These are phyloP conservation scores for Eulemur macaco DNA, from an alignment of 2,113 vertebrate species.

Conservation along the genomic window DNA sequence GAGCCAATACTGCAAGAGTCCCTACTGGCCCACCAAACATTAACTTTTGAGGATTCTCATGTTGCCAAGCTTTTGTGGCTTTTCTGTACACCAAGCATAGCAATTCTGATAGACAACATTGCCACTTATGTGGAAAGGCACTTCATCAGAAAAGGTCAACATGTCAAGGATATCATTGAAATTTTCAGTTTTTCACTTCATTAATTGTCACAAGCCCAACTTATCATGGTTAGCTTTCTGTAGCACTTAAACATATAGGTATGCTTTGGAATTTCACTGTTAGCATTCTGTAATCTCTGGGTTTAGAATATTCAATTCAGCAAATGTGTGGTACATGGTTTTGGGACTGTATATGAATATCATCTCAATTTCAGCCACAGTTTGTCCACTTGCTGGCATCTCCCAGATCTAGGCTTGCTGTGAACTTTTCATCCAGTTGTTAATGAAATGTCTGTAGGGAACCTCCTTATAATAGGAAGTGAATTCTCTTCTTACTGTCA, in stretches of 20 bases:
- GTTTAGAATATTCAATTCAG: slow-evolving; percentile 38
- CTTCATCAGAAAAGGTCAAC: slow-evolving; percentile 30
- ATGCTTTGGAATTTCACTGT: slow-evolving; percentile 10
- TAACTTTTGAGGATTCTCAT: not conserved
- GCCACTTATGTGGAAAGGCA: not conserved
- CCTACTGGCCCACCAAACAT: not conserved
- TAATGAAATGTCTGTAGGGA: slow-evolving; percentile 36
- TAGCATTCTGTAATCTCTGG: slow-evolving; percentile 19
- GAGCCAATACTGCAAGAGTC: not conserved
- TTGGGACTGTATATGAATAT: not conserved
- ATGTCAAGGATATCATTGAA: slow-evolving; percentile 21
- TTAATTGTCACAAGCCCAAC: slow-evolving; percentile 10
- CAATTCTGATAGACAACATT: not conserved
- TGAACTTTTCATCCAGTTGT: slow-evolving; percentile 44
- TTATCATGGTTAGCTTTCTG: not conserved
- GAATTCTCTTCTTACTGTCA: slow-evolving; percentile 43
- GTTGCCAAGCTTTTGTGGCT: not conserved
- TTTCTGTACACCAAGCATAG: not conserved
- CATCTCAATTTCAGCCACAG: not conserved
- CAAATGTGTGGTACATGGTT: slow-evolving; percentile 20
- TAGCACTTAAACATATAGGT: slow-evolving; percentile 3
- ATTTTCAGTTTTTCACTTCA: slow-evolving; percentile 47
- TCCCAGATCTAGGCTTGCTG: not conserved
- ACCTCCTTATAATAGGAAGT: not conserved
- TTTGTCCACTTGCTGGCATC: not conserved